These are phyloP conservation scores for Adineta ricciae DNA, from an alignment of 2,888 invertebrate species.

Conservation along the genomic window DNA sequence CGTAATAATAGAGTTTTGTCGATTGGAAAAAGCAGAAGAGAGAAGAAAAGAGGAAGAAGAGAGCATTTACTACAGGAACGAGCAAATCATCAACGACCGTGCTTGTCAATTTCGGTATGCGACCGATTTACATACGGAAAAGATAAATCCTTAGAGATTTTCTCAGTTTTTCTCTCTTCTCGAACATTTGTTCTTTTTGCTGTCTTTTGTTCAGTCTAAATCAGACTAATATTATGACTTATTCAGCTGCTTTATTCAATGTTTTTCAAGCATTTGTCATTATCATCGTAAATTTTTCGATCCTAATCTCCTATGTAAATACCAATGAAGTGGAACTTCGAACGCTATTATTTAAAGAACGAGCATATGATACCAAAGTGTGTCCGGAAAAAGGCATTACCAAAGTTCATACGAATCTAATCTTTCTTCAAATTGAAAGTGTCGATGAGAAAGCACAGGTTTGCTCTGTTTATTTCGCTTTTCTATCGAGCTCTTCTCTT, in stretches of 20 bases:
- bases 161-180: neutral
- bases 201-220: neutral
- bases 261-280: too few relatives aligned
- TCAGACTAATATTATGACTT: neutral
- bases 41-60: neutral
- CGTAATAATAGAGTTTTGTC: neutral
- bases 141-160: neutral
- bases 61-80: neutral
- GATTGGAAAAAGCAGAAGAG: neutral
- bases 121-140: slow-evolving; percentile 2
- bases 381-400: neutral
- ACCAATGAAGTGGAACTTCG: slow-evolving; percentile 1
- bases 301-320: neutral
- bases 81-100: neutral
- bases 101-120: neutral
- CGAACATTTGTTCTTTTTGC: neutral
- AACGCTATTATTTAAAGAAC: neutral
- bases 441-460: slow-evolving; percentile 16
- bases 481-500: neutral
- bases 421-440: slow-evolving; percentile 15
- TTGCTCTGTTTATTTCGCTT: neutral
- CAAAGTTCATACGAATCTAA: slow-evolving; percentile 3
- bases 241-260: neutral
- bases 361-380: neutral
- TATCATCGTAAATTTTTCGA: neutral